A percentile compares a stretch with the other conserved stretches of the same genome.
Conservation (phyloP, 1,140 invertebrate species). For the Paraescarpia echinospica region DNA sequence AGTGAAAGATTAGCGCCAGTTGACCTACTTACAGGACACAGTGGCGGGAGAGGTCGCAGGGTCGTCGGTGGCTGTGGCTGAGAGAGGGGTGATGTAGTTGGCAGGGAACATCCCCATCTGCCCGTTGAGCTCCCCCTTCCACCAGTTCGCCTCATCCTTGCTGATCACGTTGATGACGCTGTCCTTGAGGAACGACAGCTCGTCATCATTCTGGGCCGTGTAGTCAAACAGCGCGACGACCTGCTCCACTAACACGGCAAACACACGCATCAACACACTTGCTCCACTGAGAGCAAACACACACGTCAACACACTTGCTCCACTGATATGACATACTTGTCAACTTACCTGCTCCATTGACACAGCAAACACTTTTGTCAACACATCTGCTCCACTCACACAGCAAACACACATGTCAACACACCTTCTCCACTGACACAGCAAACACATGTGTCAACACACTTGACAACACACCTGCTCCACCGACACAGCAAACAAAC, state of each 20-base stretch:
- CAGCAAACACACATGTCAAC: neutral
- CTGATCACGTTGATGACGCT: constrained; percentile 89
- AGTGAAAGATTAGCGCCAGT: neutral
- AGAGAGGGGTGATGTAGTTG: constrained; percentile 54
- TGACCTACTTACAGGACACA: neutral
- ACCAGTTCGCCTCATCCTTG: constrained; percentile 93
- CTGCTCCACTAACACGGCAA: constrained; percentile 68
- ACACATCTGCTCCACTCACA: neutral
- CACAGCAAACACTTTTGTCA: neutral
- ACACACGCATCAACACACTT: neutral
- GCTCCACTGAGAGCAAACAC: neutral
- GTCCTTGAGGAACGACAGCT: constrained; percentile 90
- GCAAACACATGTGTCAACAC: no score
- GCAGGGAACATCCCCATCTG: constrained; percentile 55
- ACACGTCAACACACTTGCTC: neutral
- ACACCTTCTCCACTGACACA: neutral
- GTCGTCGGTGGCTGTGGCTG: constrained; percentile 9
- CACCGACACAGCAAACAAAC: constrained; percentile 29
- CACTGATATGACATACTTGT: neutral
- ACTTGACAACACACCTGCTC: no score
- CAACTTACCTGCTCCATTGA: neutral
- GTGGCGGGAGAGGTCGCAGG: neutral
- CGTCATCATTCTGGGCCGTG: constrained; percentile 88
- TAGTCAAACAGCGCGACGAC: constrained; percentile 92
- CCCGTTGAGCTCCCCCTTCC: constrained; percentile 89